These are phyloP conservation scores for Sturmia bella DNA, from an alignment of 2,888 invertebrate species.

Conservation along the genomic window DNA sequence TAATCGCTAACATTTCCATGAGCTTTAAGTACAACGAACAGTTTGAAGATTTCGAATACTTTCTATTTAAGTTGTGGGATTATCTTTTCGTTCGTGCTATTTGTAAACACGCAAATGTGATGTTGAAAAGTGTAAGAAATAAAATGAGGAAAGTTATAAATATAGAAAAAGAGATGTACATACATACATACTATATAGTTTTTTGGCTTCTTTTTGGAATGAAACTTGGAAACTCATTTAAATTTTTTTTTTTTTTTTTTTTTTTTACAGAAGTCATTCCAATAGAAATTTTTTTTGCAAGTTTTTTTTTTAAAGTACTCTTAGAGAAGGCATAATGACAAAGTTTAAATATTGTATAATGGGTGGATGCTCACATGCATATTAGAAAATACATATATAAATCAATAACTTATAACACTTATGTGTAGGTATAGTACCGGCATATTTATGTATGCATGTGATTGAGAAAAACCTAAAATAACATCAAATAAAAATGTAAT, in stretches of 20 bases:
- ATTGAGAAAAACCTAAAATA: too few species aligned
- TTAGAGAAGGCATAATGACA: slow-evolving; percentile 31
- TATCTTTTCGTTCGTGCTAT: slow-evolving; percentile 17
- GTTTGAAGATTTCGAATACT: background rate
- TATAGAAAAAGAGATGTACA: slow-evolving; percentile 55
- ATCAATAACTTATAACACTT: background rate
- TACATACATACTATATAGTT: slow-evolving; percentile 32
- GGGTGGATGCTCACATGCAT: background rate
- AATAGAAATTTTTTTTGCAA: slow-evolving; percentile 31
- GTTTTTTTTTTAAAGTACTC: slow-evolving; percentile 25
- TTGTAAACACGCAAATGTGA: slow-evolving; percentile 22
- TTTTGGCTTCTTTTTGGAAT: slow-evolving; percentile 25
- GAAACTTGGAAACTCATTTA: slow-evolving; percentile 17
- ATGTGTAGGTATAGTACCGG: too few species aligned
- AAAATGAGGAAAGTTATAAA: slow-evolving; percentile 54
- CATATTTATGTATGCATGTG: too few species aligned
- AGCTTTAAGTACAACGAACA: too few species aligned
- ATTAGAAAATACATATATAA: background rate
- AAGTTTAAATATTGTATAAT: slow-evolving; percentile 20
- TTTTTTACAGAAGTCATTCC: slow-evolving; percentile 26
- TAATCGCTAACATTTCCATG: too few species aligned
- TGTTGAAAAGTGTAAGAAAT: slow-evolving; percentile 27
- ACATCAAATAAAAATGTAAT: too few species aligned
- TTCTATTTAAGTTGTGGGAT: background rate
- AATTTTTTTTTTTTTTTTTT: too few species aligned